Evolutionary conservation across 1,140 invertebrate genomes (phyloP).

Genomic region (Achroia grisella): DNA sequence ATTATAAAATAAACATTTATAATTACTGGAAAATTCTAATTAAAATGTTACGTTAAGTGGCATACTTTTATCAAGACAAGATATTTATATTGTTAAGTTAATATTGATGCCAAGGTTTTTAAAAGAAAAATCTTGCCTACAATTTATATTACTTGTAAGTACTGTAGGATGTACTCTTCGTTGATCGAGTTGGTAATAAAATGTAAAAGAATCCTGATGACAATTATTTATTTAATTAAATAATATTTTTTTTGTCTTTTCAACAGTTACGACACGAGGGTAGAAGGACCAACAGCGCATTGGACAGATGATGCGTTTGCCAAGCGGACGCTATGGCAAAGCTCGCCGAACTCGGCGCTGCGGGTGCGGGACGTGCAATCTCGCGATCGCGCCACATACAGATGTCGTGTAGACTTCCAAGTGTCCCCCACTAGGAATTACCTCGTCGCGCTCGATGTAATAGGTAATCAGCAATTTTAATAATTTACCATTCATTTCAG

Average conservation of each 20-base stretch:
- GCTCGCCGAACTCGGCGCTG: slow-evolving; percentile 75
- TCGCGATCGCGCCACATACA: slow-evolving; percentile 82
- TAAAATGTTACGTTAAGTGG: neutral
- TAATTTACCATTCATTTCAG: too few relatives aligned
- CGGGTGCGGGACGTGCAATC: slow-evolving; percentile 78
- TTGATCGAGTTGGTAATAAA: too few relatives aligned
- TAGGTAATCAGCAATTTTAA: slow-evolving; percentile 78
- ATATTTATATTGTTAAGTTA: too few relatives aligned
- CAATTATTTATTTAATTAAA: too few relatives aligned
- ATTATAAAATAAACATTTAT: neutral
- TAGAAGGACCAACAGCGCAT: slow-evolving; percentile 72
- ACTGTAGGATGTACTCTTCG: too few relatives aligned
- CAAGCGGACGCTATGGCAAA: slow-evolving; percentile 75
- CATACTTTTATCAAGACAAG: neutral
- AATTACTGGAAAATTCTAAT: neutral
- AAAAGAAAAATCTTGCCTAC: too few relatives aligned
- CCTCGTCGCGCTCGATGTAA: slow-evolving; percentile 85
- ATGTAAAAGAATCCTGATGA: too few relatives aligned
- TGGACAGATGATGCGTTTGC: slow-evolving; percentile 77
- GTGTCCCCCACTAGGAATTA: slow-evolving; percentile 87
- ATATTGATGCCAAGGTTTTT: too few relatives aligned
- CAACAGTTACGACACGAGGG: slow-evolving; percentile 78
- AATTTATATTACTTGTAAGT: too few relatives aligned
- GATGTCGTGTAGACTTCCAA: slow-evolving; percentile 87
- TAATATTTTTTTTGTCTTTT: slow-evolving; percentile 12